A percentile compares a stretch with the other conserved stretches of the same genome.
Evolutionary conservation across 2,888 invertebrate species (phyloP).

Genomic region (Serrognathus titanus): DNA sequence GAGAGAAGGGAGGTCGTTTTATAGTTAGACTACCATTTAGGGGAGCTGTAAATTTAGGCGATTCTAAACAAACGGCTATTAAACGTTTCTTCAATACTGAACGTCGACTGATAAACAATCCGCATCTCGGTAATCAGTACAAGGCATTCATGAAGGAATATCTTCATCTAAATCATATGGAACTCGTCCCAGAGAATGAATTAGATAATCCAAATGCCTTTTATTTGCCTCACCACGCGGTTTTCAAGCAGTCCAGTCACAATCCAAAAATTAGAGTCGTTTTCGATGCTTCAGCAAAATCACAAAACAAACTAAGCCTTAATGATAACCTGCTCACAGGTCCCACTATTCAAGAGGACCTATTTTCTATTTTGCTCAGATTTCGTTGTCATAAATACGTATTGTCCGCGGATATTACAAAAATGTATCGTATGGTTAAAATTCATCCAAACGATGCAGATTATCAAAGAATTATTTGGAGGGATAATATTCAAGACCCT

Average conservation of each 20-base stretch:
- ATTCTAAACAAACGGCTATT: background rate
- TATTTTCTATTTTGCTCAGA: constrained; percentile 1
- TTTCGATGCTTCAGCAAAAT: constrained; percentile 8
- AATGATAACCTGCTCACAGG: constrained; percentile 6
- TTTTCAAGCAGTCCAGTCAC: background rate
- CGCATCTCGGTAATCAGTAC: background rate
- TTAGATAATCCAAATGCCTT: background rate
- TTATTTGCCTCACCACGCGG: background rate
- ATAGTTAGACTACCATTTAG: background rate
- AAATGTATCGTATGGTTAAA: constrained; percentile 29
- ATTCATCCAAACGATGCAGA: constrained; percentile 18
- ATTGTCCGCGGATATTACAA: constrained; percentile 26
- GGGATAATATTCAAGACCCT: constrained; percentile 7
- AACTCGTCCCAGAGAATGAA: background rate
- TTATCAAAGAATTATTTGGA: constrained; percentile 26
- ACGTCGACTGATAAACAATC: background rate
- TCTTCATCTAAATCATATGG: background rate
- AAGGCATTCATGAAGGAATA: background rate
- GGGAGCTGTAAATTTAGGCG: background rate
- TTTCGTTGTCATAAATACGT: background rate
- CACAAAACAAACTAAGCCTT: constrained; percentile 2
- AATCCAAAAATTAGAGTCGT: constrained; percentile 6
- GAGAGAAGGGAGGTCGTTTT: background rate
- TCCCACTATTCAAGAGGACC: constrained; percentile 9
- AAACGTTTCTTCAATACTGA: background rate